Evolutionary conservation across 2,888 invertebrate species (phyloP), one percentile per base, ranked within the genome.

Genomic region (Artemia sinica): DNA sequence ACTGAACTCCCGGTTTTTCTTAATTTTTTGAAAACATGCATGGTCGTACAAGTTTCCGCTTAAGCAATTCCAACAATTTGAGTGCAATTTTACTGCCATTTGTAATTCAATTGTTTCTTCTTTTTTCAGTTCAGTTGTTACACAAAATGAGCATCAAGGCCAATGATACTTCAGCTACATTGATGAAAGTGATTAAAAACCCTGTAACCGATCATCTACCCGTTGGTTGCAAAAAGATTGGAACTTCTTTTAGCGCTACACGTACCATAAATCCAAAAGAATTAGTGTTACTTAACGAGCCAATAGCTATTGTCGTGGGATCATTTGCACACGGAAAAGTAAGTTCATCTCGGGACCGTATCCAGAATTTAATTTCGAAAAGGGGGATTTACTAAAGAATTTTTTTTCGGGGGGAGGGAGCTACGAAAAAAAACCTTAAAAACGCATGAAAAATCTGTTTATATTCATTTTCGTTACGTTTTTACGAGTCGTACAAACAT

Each of bases 321-420:
- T 94, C 97, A 4, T 95, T 98, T 87, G 97, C 98, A 0, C 92
- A 95, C 79, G 98, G 98, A 69, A 89, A 88, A 79, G 86, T 97
- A 71, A 74, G 50, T 7, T 11, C 66, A 58, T 41, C 41, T 5
- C 3, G 2, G 41, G 41, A 2, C 41, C 41, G 6, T 41, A 41
- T 6, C 41, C 41, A 41, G 41, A 2, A 41, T 41, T 41, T 41
- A 41, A 41, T 41, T 41, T 41, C 41, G 6, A 2, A 41, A 6
- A 0, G 41, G 41, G 41, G 41, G 41, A 41, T 41, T 41, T 41
- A 41, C 4, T 41, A 41, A 41, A 41, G 41, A 5, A 5, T 41
- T 41, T 41, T 41, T 41, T 4, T 6, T 41, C 2, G 5, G 41
- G 2, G 41, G 41, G 41, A 6, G 41, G 41, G 41, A 2, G 3